A percentile compares a stretch with the other conserved stretches of the same genome.
These are phyloP conservation scores for Spondyliosoma cantharus DNA, from an alignment of 2,797 vertebrate species.

Conservation along the genomic window DNA sequence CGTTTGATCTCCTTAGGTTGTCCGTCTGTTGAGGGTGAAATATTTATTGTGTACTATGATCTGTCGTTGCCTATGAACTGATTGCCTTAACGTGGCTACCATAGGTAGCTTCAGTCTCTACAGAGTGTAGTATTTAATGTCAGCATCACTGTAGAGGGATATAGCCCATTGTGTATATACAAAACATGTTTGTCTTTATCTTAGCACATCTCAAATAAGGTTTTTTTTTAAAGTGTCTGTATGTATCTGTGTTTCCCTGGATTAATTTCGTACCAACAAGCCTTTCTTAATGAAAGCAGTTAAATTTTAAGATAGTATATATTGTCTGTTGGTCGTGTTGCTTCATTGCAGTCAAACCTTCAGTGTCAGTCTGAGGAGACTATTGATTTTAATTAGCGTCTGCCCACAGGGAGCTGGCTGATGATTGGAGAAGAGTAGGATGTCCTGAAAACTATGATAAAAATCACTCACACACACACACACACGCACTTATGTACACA, in stretches of 20 bases:
- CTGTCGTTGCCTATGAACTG: not conserved
- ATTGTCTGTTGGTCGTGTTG: constrained; percentile 36
- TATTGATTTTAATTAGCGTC: constrained; percentile 99
- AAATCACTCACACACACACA: constrained; percentile 76
- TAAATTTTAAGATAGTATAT: constrained; percentile 39
- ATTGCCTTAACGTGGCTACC: not conserved
- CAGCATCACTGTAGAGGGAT: constrained; percentile 23
- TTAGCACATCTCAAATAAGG: constrained; percentile 53
- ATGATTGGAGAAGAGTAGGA: constrained; percentile 91
- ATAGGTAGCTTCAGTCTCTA: constrained; percentile 15
- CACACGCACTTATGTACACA: constrained; percentile 53
- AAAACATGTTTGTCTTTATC: constrained; percentile 69
- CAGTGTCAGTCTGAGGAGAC: constrained; percentile 87
- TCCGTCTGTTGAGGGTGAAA: not conserved
- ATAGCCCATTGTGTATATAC: constrained; percentile 51
- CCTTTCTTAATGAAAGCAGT: constrained; percentile 3
- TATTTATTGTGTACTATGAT: not conserved
- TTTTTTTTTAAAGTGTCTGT: constrained; percentile 7
- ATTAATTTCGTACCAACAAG: not conserved
- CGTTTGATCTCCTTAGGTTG: not conserved
- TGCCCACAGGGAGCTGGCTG: constrained; percentile 94
- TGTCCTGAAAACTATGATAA: constrained; percentile 94
- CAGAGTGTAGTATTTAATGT: constrained; percentile 12
- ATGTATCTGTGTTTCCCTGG: not conserved
- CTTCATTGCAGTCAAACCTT: constrained; percentile 77